phyloP scores from a whole-genome alignment of 2,888 invertebrate species.

The Himalopsyche tibetana region DNA sequence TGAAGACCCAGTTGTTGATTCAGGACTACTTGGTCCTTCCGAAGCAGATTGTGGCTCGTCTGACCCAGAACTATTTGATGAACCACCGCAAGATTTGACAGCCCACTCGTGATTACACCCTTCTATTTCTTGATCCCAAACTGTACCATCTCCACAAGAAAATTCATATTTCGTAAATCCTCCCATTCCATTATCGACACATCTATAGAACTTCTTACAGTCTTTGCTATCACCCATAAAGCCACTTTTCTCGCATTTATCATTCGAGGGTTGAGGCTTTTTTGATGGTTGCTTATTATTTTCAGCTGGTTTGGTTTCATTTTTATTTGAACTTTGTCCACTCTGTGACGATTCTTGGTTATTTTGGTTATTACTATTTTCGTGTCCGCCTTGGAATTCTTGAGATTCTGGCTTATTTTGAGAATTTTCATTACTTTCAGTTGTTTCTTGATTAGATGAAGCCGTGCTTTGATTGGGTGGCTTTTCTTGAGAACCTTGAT shows the following conservation, averaged over 20 bases:
- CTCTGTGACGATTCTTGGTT: conserved; percentile 33
- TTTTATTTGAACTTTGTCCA: conserved; percentile 50
- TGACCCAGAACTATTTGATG: conserved; percentile 5
- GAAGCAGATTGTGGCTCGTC: not conserved
- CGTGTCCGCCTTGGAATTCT: conserved; percentile 64
- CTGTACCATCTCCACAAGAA: conserved; percentile 78
- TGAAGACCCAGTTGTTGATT: conserved; percentile 67
- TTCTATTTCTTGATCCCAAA: conserved; percentile 78
- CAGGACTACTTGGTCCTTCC: conserved; percentile 69
- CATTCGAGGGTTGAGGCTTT: conserved; percentile 66
- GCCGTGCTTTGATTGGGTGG: conserved; percentile 41
- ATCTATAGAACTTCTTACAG: conserved; percentile 76
- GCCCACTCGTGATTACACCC: conserved; percentile 77
- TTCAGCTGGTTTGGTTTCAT: conserved; percentile 56
- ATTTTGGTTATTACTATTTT: conserved; percentile 39
- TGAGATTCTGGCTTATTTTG: conserved; percentile 64
- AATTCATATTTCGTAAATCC: conserved; percentile 76
- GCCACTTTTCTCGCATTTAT: conserved; percentile 72
- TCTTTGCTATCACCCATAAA: conserved; percentile 73
- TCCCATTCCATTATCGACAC: conserved; percentile 74
- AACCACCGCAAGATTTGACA: conserved; percentile 70
- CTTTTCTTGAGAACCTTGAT: conserved; percentile 20
- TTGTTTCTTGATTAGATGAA: conserved; percentile 43
- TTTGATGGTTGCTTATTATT: conserved; percentile 50
- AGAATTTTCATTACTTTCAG: not conserved